Percentiles rank a stretch among this genome's conserved stretches.
Conservation (phyloP, 2,113 vertebrate genomes). For the Formicarius rufipectus region DNA sequence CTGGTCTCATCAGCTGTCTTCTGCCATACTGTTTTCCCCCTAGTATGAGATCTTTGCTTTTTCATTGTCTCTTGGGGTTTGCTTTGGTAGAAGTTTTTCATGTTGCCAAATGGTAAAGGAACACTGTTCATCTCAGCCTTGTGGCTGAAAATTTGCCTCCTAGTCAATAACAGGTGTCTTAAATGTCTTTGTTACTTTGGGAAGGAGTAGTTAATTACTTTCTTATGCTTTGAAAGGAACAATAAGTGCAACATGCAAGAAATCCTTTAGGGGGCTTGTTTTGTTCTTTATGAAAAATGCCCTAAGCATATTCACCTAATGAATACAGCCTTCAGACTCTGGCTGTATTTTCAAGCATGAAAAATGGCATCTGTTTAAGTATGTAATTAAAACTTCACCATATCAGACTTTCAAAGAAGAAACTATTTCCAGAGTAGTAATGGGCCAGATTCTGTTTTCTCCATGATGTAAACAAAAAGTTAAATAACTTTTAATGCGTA, state of each 20-base stretch:
- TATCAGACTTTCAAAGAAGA: neutral
- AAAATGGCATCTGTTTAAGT: neutral
- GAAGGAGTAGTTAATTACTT: neutral
- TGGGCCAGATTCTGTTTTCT: neutral
- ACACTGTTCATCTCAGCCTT: neutral
- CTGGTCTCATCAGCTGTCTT: neutral
- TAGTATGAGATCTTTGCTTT: neutral
- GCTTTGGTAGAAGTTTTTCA: neutral
- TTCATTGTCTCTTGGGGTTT: neutral
- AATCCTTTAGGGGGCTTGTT: neutral
- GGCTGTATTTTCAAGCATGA: neutral
- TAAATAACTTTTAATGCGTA: neutral
- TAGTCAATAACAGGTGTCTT: neutral
- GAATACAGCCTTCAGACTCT: neutral
- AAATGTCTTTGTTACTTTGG: neutral
- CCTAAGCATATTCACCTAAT: neutral
- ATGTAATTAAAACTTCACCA: neutral
- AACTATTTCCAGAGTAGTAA: neutral
- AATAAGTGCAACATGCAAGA: neutral
- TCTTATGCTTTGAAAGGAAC: neutral
- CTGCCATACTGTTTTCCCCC: neutral
- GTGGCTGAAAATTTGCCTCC: neutral
- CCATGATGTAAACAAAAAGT: neutral
- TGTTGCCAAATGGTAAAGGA: neutral
- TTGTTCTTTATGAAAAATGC: neutral